Base-by-base conservation (phyloP, 2,888 invertebrate genomes). In the Zaprionus lineosus region DNA sequence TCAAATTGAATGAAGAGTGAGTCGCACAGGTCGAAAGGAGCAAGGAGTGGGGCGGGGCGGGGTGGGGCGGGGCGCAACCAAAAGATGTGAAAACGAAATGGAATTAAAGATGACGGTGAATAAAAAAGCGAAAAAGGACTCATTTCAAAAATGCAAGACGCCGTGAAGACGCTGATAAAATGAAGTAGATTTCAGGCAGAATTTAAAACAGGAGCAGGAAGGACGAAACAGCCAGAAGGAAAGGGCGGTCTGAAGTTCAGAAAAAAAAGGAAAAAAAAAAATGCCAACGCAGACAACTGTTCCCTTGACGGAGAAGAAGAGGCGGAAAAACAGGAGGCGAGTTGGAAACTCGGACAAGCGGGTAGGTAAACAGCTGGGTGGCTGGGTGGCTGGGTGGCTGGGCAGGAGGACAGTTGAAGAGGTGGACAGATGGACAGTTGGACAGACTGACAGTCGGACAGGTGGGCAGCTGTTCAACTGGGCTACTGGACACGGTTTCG, bases 131-230 rank as follows among this genome's bases (percentile, higher is more conserved):
- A 31, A 26, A 15, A 53, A 46, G 60, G 76, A 68, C 77, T 64
- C 65, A 59, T 77, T 78, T 84, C 68, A 74, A 65, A 76, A 84
- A 83, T 78, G 79, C 85, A 81, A 85, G 79, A 64, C 61, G 67
- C 70, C 84, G 73, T 81, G 60, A 79, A 74, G 86, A 79, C 64
- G 68, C 71, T 83, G 86, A 82, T 85, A 71, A 82, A 79, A 83
- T 79, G 84, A 83, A 79, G 86, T 68, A 66, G 75, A 78, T 66
- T 68, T 84, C 65, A 51, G 60, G 24, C 63, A 53, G 83, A 82
- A 79, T 79, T 74, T 78, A 71, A 79, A 79, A 68, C 78, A 79
- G 72, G n/a, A n/a, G n/a, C n/a, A n/a, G n/a, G n/a, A n/a, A n/a
- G n/a, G n/a, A n/a, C n/a, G n/a, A n/a, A n/a, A n/a, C n/a, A n/a